phyloP scores from a whole-genome alignment of 2,888 invertebrate genomes.

The Parelbella ahira region DNA sequence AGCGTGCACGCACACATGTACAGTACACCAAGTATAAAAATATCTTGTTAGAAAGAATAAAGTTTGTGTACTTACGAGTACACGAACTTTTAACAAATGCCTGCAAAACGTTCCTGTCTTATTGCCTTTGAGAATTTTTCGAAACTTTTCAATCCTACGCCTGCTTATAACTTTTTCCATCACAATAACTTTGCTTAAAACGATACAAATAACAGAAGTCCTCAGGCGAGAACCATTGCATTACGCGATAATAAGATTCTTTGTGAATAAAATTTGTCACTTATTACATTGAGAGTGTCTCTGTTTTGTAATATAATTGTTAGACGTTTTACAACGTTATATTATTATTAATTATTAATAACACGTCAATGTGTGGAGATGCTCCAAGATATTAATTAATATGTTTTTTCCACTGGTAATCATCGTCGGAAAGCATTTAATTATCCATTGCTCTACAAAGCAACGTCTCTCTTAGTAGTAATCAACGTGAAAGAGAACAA shows the following conservation, averaged over 20 bases:
- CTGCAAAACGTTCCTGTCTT: constrained; percentile 52
- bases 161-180: constrained; percentile 70
- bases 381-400: too few relatives aligned
- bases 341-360: too few relatives aligned
- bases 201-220: constrained; percentile 60
- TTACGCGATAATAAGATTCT: constrained; percentile 13
- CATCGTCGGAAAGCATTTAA: too few relatives aligned
- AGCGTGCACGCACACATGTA: not conserved
- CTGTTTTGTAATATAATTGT: too few relatives aligned
- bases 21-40: constrained; percentile 4
- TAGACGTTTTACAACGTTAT: too few relatives aligned
- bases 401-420: too few relatives aligned
- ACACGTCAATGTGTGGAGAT: too few relatives aligned
- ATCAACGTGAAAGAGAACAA: too few relatives aligned
- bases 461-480: too few relatives aligned
- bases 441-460: too few relatives aligned
- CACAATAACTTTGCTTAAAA: constrained; percentile 59
- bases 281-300: too few relatives aligned
- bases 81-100: constrained; percentile 60
- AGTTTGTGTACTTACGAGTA: constrained; percentile 35
- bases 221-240: constrained; percentile 43
- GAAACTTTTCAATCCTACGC: constrained; percentile 60
- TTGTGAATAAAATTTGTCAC: not conserved
- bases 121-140: constrained; percentile 48
- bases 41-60: constrained; percentile 34